These are phyloP conservation scores for Erebia aethiops DNA, from an alignment of 2,888 invertebrate species.

Conservation along the genomic window DNA sequence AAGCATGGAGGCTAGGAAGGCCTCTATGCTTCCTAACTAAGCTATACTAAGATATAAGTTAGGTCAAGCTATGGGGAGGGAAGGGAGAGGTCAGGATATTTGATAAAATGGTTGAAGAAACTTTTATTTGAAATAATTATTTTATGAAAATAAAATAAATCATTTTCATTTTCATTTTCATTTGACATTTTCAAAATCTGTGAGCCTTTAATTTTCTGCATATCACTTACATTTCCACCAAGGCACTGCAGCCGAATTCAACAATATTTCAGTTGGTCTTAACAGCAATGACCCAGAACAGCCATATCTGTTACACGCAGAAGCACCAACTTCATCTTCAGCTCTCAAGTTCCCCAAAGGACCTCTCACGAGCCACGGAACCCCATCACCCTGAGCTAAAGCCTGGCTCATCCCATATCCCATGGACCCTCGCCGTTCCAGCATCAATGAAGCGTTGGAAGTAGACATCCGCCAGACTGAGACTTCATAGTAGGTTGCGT, in stretches of 20 bases:
- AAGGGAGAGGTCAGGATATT: no score
- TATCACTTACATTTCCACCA: conserved; percentile 71
- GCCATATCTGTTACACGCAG: conserved; percentile 75
- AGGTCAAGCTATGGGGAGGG: no score
- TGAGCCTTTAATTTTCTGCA: background rate
- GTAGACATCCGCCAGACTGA: conserved; percentile 75
- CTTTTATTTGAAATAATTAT: no score
- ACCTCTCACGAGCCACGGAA: conserved; percentile 61
- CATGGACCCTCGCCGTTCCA: conserved; percentile 68
- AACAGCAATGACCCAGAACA: conserved; percentile 67
- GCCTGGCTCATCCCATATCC: conserved; percentile 66
- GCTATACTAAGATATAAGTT: no score
- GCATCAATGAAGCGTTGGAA: conserved; percentile 66
- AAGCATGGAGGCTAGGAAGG: no score
- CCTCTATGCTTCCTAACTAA: no score
- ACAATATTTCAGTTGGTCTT: conserved; percentile 65
- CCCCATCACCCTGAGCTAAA: conserved; percentile 55
- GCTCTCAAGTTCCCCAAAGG: conserved; percentile 57
- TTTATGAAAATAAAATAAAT: background rate
- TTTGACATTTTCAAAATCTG: no score
- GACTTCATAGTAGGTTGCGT: conserved; percentile 76
- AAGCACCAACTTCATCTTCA: conserved; percentile 73
- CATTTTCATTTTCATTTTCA: no score
- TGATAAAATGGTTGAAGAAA: no score
- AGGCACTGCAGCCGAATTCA: conserved; percentile 64